Evolutionary conservation across 1,140 invertebrate species (phyloP).

Genomic region (Bombus difficillimus): DNA sequence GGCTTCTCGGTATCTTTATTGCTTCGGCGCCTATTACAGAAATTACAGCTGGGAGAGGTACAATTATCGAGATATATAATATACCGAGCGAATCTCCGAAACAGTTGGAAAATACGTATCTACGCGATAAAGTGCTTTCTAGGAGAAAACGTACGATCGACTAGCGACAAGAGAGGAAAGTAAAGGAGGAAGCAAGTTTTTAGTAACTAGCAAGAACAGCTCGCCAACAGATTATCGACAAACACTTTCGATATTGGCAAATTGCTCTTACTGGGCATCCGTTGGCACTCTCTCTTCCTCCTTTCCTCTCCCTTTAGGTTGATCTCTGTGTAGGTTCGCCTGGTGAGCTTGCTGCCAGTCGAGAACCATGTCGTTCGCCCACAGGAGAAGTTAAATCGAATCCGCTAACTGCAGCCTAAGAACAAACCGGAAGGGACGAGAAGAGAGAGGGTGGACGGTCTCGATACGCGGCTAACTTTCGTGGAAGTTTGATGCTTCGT

Average conservation of each 20-base stretch:
- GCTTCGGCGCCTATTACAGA: not conserved
- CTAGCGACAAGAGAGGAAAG: constrained; percentile 2
- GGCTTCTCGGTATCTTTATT: not conserved
- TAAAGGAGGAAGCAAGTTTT: constrained; percentile 44
- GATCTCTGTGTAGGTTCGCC: not conserved
- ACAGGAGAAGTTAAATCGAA: constrained; percentile 78
- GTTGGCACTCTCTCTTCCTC: constrained; percentile 31
- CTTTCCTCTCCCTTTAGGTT: constrained; percentile 43
- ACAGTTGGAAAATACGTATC: not conserved
- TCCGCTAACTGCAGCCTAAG: constrained; percentile 75
- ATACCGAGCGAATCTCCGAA: not conserved
- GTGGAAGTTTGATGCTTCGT: constrained; percentile 70
- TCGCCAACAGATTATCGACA: constrained; percentile 65
- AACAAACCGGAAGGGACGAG: constrained; percentile 66
- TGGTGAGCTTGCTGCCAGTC: constrained; percentile 45
- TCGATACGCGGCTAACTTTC: constrained; percentile 72
- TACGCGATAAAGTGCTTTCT: not conserved
- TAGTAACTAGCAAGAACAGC: constrained; percentile 57
- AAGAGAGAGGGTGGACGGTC: constrained; percentile 30
- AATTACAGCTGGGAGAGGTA: not conserved
- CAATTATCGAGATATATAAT: not conserved
- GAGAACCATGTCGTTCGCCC: constrained; percentile 60
- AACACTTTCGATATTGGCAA: constrained; percentile 76
- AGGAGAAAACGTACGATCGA: not conserved
- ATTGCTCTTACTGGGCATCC: constrained; percentile 68